These are phyloP conservation scores for Micromys minutus DNA, from an alignment of 2,113 vertebrate genomes.

Conservation along the genomic window DNA sequence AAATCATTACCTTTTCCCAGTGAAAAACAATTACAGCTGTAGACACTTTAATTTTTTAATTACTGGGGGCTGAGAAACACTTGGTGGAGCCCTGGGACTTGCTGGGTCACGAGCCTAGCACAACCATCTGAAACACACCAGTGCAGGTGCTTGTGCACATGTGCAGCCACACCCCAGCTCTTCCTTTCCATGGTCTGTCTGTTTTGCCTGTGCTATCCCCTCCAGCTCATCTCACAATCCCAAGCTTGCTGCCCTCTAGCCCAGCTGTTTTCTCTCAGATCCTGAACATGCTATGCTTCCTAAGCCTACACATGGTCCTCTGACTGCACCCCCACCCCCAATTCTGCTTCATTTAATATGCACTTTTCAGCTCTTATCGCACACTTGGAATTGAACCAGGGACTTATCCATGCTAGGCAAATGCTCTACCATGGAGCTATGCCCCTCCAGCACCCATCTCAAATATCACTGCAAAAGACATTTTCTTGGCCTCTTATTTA, in stretches of 20 bases:
- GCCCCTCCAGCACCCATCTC: neutral
- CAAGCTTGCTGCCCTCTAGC: neutral
- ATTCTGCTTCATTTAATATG: neutral
- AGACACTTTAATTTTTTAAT: neutral
- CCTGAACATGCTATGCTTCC: neutral
- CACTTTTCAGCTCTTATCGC: conserved; percentile 23
- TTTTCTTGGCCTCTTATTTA: neutral
- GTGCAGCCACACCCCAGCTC: neutral
- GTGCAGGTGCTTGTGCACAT: too few species aligned
- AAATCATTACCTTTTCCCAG: conserved; percentile 53
- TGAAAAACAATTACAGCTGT: conserved; percentile 40
- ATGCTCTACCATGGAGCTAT: neutral
- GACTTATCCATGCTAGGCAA: neutral
- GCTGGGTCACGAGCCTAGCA: neutral
- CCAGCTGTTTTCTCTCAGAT: neutral
- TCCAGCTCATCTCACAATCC: neutral
- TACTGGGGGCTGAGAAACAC: neutral
- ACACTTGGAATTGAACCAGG: neutral
- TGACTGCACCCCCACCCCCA: neutral
- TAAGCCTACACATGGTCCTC: neutral
- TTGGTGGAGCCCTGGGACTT: neutral
- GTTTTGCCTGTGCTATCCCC: neutral
- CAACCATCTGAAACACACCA: neutral
- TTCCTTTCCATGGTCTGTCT: neutral
- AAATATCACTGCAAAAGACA: conserved; percentile 16